phyloP scores from a whole-genome alignment of 2,797 vertebrate genomes.

The Sebastes hopkinsi region DNA sequence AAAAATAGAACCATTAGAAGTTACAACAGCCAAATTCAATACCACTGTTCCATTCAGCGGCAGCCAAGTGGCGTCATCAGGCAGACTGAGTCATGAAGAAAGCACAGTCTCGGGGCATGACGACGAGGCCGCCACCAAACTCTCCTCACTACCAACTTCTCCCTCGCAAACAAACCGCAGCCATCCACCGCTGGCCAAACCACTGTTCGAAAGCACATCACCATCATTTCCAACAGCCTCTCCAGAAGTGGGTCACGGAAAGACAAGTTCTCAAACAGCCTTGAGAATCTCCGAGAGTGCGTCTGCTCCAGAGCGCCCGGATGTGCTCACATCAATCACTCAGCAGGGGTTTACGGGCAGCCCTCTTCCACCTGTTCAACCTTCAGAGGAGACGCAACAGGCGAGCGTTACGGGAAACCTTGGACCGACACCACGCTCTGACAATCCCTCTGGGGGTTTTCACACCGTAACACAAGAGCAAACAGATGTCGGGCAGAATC shows the following conservation, averaged over 20 bases:
- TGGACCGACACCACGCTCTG: constrained; percentile 20
- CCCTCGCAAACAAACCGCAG: constrained; percentile 27
- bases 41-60: constrained; percentile 63
- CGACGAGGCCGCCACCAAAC: constrained; percentile 25
- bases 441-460: constrained; percentile 14
- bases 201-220: constrained; percentile 32
- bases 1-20: constrained; percentile 61
- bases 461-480: constrained; percentile 6
- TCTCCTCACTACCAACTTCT: constrained; percentile 29
- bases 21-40: constrained; percentile 45
- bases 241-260: constrained; percentile 32
- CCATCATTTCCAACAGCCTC: constrained; percentile 45
- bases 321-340: constrained; percentile 27
- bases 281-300: constrained; percentile 15
- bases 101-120: constrained; percentile 52
- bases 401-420: constrained; percentile 13
- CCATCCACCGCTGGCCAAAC: constrained; percentile 21
- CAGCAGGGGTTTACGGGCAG: constrained; percentile 40
- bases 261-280: constrained; percentile 27
- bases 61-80: constrained; percentile 70
- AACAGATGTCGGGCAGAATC: constrained; percentile 38
- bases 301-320: neutral
- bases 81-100: constrained; percentile 65
- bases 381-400: constrained; percentile 31
- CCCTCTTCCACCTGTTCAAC: constrained; percentile 39